Evolutionary conservation across 2,113 vertebrate genomes (phyloP).

Genomic region (Bubo scandiacus): DNA sequence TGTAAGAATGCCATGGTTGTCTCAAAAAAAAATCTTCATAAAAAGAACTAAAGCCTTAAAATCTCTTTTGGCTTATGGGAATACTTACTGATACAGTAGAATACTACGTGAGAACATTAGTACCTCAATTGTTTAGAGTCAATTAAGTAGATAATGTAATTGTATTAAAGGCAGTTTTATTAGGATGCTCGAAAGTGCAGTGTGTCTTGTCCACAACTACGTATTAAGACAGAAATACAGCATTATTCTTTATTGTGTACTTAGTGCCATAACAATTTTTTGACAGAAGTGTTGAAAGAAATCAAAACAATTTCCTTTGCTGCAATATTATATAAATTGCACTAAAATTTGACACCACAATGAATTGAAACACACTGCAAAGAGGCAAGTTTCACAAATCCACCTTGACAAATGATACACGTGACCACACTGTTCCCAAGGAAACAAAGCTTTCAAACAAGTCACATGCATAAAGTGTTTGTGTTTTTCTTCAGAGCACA

Average conservation of each 20-base stretch:
- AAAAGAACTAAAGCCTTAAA: background rate
- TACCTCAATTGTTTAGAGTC: background rate
- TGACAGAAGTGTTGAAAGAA: constrained; percentile 67
- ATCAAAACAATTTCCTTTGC: constrained; percentile 29
- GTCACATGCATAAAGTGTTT: constrained; percentile 30
- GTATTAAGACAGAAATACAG: constrained; percentile 48
- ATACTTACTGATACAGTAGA: background rate
- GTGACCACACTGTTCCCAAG: constrained; percentile 55
- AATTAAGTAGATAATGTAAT: background rate
- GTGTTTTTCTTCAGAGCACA: background rate
- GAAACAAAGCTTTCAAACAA: constrained; percentile 69
- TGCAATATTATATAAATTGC: constrained; percentile 40
- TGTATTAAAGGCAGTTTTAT: constrained; percentile 29
- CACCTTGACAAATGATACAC: constrained; percentile 4
- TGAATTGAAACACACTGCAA: constrained; percentile 39
- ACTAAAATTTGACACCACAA: constrained; percentile 38
- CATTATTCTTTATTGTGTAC: constrained; percentile 70
- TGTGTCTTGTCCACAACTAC: constrained; percentile 8
- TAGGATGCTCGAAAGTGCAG: constrained; percentile 20
- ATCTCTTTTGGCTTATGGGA: background rate
- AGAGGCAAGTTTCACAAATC: constrained; percentile 36
- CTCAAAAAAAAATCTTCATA: background rate
- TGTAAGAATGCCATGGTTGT: background rate
- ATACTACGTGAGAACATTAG: background rate
- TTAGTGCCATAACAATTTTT: constrained; percentile 52